These are phyloP conservation scores for Tadarida brasiliensis DNA, from an alignment of 2,797 vertebrate species.

Conservation along the genomic window DNA sequence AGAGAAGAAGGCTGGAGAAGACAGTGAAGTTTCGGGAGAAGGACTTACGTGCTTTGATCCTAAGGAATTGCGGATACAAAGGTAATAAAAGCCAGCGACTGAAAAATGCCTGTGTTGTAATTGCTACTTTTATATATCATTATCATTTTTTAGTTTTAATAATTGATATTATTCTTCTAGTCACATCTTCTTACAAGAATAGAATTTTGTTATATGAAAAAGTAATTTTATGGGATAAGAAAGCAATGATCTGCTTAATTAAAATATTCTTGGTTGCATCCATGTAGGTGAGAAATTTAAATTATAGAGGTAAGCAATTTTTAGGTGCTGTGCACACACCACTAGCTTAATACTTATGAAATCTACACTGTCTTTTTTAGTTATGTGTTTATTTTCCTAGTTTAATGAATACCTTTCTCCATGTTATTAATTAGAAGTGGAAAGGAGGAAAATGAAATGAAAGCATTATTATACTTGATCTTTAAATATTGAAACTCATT, in stretches of 20 bases:
- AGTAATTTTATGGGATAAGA: conserved; percentile 88
- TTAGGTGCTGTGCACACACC: conserved; percentile 55
- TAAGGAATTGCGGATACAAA: conserved; percentile 94
- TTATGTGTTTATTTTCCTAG: conserved; percentile 76
- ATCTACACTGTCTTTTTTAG: conserved; percentile 77
- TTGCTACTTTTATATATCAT: conserved; percentile 75
- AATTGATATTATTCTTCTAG: conserved; percentile 79
- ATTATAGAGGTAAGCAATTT: conserved; percentile 88
- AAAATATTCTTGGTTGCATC: conserved; percentile 89
- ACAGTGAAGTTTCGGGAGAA: conserved; percentile 90
- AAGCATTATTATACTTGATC: conserved; percentile 51
- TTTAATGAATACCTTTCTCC: conserved; percentile 82
- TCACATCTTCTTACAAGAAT: conserved; percentile 77
- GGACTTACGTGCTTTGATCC: conserved; percentile 93
- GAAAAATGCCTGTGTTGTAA: conserved; percentile 79
- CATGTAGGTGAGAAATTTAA: conserved; percentile 87
- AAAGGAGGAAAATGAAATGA: conserved; percentile 80
- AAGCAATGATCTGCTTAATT: conserved; percentile 92
- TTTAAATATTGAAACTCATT: conserved; percentile 77
- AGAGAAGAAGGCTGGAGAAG: conserved; percentile 93
- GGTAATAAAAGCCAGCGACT: conserved; percentile 89
- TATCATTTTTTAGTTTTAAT: conserved; percentile 75
- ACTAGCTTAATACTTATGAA: conserved; percentile 85
- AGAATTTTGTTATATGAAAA: conserved; percentile 85
- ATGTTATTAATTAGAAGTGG: conserved; percentile 81